Conservation (phyloP, 35 echinoderm and acorn worm species). For the Heliocidaris erythrogramma region DNA sequence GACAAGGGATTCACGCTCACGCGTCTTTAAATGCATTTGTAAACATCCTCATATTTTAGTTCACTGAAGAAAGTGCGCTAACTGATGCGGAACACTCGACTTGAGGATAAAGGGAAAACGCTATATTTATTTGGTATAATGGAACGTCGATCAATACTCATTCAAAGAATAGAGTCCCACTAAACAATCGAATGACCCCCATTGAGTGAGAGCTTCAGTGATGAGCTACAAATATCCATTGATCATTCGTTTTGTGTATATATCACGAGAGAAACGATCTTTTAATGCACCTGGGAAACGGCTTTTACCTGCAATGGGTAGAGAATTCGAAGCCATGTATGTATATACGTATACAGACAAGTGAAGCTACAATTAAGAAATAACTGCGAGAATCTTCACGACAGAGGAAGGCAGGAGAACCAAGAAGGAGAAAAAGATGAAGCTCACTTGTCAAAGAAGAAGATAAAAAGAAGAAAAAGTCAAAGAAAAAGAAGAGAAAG, state of each 20-base stretch:
- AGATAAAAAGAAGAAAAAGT: background rate
- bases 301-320: too few species aligned
- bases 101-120: background rate
- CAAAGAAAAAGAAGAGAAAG: background rate
- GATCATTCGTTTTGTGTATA: too few species aligned
- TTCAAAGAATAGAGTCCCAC: background rate
- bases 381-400: too few species aligned
- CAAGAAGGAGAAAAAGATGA: too few species aligned
- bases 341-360: too few species aligned
- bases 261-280: too few species aligned
- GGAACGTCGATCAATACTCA: background rate
- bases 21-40: background rate
- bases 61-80: background rate
- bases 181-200: background rate
- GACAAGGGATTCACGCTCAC: background rate
- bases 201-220: background rate
- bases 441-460: too few species aligned
- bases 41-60: background rate
- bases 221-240: background rate
- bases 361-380: too few species aligned
- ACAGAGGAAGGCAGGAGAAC: too few species aligned
- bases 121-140: constrained; percentile 6
- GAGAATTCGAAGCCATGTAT: too few species aligned
- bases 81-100: background rate
- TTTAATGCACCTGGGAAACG: too few species aligned